A percentile compares a stretch with the other conserved stretches of the same genome.
Conservation (phyloP, 2,888 invertebrate species). For the Gandaritis pyraliata region DNA sequence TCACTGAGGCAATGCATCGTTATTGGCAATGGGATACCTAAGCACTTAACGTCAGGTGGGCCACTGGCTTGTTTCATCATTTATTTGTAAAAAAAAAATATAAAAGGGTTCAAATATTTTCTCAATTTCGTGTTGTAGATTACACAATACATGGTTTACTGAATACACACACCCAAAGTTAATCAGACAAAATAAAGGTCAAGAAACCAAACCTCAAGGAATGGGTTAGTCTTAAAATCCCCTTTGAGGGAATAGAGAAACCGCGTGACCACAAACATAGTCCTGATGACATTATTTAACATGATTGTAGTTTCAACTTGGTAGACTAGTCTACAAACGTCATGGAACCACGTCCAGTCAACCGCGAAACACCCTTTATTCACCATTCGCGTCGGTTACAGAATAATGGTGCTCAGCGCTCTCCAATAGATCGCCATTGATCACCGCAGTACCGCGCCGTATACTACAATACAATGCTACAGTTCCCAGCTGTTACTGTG, state of each 20-base stretch:
- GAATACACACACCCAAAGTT: background rate
- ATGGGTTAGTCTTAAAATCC: no score
- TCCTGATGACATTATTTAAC: background rate
- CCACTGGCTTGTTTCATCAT: no score
- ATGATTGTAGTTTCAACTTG: background rate
- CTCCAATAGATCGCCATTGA: conserved; percentile 18
- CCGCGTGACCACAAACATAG: no score
- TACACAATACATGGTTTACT: no score
- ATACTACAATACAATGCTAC: conserved; percentile 3
- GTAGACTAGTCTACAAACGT: background rate
- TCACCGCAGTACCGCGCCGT: background rate
- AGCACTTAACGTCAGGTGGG: no score
- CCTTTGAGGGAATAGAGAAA: no score
- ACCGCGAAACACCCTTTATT: conserved; percentile 10
- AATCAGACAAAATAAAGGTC: background rate
- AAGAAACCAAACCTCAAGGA: background rate
- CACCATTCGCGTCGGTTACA: conserved; percentile 5
- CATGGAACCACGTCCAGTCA: background rate
- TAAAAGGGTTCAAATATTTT: no score
- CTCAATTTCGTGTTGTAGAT: no score
- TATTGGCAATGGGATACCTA: no score
- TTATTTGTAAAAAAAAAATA: no score
- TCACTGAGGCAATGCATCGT: no score
- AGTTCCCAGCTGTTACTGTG: conserved; percentile 1
- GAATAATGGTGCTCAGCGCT: conserved; percentile 2